Conservation (phyloP, 2,888 invertebrate species). For the Teleiodes luculella region DNA sequence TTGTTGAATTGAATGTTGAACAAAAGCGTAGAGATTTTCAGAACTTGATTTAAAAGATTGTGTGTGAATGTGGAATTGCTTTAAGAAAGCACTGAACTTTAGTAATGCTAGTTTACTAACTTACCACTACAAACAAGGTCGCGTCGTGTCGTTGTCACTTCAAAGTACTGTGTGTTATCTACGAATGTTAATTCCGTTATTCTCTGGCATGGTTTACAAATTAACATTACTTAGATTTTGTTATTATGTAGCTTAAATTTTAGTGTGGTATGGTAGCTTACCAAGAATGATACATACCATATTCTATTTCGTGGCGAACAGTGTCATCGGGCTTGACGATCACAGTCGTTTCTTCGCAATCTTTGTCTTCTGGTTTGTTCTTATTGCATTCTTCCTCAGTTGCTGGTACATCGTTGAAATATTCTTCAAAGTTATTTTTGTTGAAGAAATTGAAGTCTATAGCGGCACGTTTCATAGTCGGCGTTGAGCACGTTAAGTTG, state of each 20-base stretch:
- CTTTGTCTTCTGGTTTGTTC: conserved; percentile 24
- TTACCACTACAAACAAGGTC: too few species aligned
- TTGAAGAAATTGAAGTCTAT: conserved; percentile 67
- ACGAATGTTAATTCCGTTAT: background rate
- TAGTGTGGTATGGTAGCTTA: conserved; percentile 2
- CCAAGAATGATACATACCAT: conserved; percentile 51
- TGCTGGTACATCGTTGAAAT: conserved; percentile 44
- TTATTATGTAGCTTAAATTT: background rate
- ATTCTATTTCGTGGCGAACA: conserved; percentile 67
- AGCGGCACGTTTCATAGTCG: conserved; percentile 68
- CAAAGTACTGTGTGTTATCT: background rate
- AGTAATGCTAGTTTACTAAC: too few species aligned
- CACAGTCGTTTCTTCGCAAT: conserved; percentile 54
- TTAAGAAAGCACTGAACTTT: too few species aligned
- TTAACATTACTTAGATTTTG: background rate
- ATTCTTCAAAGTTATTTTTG: conserved; percentile 58
- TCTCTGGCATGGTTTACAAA: too few species aligned
- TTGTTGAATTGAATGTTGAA: too few species aligned
- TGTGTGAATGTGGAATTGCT: too few species aligned
- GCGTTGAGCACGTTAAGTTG: conserved; percentile 51
- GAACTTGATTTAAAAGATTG: too few species aligned
- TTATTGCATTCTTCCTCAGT: conserved; percentile 24
- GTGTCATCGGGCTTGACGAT: conserved; percentile 56
- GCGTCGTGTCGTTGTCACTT: too few species aligned
- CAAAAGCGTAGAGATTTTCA: too few species aligned